phyloP scores from a whole-genome alignment of 1,140 invertebrate species.

The Danaus plexippus region DNA sequence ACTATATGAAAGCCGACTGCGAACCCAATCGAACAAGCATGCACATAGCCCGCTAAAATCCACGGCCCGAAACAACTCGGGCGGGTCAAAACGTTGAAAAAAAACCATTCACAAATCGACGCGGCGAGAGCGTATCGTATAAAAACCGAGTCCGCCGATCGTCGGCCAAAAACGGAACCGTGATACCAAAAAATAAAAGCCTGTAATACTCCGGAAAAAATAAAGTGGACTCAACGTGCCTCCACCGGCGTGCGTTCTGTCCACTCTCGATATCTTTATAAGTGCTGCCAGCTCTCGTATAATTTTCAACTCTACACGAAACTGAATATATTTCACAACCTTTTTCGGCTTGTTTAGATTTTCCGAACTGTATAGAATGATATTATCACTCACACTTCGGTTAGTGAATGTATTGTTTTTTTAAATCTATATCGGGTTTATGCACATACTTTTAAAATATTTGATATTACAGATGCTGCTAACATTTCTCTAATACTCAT shows the following conservation, averaged over 20 bases:
- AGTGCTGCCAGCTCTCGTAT: conserved; percentile 31
- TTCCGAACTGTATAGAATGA: background rate
- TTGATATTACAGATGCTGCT: too few relatives aligned
- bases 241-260: conserved; percentile 32
- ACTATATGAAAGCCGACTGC: conserved; percentile 37
- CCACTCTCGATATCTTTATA: conserved; percentile 56
- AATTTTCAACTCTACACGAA: conserved; percentile 26
- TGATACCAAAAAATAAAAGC: conserved; percentile 72
- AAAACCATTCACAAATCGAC: conserved; percentile 60
- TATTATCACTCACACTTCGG: too few relatives aligned
- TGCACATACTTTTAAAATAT: too few relatives aligned
- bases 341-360: conserved; percentile 13
- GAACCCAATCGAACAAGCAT: conserved; percentile 55
- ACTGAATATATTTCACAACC: conserved; percentile 9
- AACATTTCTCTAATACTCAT: too few relatives aligned
- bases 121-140: conserved; percentile 56
- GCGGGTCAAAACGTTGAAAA: conserved; percentile 51
- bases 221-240: conserved; percentile 45
- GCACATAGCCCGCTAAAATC: conserved; percentile 52
- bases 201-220: conserved; percentile 65
- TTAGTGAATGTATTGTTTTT: conserved; percentile 4
- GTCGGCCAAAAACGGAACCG: conserved; percentile 69
- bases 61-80: conserved; percentile 69
- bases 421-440: background rate
- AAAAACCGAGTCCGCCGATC: conserved; percentile 66